Conservation (phyloP, 2,888 invertebrate species). For the Chymomyza fuscimana region DNA sequence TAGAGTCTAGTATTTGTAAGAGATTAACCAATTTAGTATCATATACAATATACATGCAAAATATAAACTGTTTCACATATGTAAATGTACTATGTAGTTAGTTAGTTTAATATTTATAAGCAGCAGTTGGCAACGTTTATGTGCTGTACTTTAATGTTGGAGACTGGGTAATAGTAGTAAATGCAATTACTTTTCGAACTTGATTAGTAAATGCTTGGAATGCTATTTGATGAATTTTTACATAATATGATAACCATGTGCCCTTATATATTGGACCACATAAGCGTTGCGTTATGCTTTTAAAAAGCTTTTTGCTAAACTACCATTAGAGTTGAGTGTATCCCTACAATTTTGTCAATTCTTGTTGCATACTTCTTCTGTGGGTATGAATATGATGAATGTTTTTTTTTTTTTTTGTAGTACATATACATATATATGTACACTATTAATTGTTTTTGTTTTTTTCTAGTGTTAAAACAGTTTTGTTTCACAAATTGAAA, state of each 20-base stretch:
- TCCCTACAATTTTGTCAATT: conserved; percentile 71
- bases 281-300: conserved; percentile 42
- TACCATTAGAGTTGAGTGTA: conserved; percentile 8
- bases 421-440: conserved; percentile 15
- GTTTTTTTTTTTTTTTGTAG: conserved; percentile 31
- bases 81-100: conserved; percentile 28
- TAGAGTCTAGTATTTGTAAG: conserved; percentile 47
- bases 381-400: conserved; percentile 1
- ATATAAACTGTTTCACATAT: conserved; percentile 22
- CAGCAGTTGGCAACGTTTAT: conserved; percentile 10
- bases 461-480: conserved; percentile 12
- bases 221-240: no score
- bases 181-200: no score
- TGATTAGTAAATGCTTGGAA: no score
- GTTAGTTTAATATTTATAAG: conserved; percentile 30
- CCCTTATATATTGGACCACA: not conserved
- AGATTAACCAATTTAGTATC: conserved; percentile 29
- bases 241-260: no score
- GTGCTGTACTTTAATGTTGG: not conserved
- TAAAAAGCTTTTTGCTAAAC: conserved; percentile 41
- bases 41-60: conserved; percentile 39
- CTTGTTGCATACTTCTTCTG: conserved; percentile 35
- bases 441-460: conserved; percentile 45
- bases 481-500: conserved; percentile 52
- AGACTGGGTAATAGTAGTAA: not conserved